Evolutionary conservation across 1,140 invertebrate species (phyloP).

Genomic region (Anoplophora glabripennis): DNA sequence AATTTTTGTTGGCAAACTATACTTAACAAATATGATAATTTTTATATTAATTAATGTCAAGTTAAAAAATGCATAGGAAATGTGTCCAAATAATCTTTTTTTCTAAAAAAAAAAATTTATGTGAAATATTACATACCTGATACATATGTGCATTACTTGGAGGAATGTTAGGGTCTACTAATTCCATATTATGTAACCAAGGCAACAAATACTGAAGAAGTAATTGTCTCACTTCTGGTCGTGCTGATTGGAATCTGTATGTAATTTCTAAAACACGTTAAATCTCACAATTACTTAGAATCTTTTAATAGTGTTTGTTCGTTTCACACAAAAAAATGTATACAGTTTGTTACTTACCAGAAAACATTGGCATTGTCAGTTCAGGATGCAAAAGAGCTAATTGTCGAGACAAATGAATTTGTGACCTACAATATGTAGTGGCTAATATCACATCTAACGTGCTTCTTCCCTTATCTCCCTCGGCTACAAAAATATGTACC

Average conservation of each 20-base stretch:
- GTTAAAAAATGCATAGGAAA: background rate
- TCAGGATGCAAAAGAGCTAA: conserved; percentile 92
- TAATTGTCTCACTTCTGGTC: conserved; percentile 83
- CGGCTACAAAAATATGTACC: conserved; percentile 35
- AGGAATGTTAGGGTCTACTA: conserved; percentile 94
- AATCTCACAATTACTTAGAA: background rate
- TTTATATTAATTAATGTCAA: too few species aligned
- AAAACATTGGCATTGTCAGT: conserved; percentile 83
- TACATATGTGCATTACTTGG: conserved; percentile 77
- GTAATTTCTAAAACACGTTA: conserved; percentile 79
- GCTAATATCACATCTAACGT: conserved; percentile 81
- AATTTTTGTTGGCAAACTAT: too few species aligned
- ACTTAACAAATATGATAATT: too few species aligned
- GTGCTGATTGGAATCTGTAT: conserved; percentile 91
- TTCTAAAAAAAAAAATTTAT: conserved; percentile 9
- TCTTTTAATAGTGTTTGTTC: background rate
- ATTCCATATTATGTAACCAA: conserved; percentile 98
- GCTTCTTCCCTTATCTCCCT: conserved; percentile 64
- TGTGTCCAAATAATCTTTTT: background rate
- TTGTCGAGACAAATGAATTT: conserved; percentile 87
- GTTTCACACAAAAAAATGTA: background rate
- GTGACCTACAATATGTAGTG: conserved; percentile 86
- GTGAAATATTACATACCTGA: conserved; percentile 60
- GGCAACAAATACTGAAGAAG: conserved; percentile 90
- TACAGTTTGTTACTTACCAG: background rate